A percentile compares a stretch with the other conserved stretches of the same genome.
Conservation (phyloP, 2,113 vertebrate genomes). For the Raphicerus campestris region DNA sequence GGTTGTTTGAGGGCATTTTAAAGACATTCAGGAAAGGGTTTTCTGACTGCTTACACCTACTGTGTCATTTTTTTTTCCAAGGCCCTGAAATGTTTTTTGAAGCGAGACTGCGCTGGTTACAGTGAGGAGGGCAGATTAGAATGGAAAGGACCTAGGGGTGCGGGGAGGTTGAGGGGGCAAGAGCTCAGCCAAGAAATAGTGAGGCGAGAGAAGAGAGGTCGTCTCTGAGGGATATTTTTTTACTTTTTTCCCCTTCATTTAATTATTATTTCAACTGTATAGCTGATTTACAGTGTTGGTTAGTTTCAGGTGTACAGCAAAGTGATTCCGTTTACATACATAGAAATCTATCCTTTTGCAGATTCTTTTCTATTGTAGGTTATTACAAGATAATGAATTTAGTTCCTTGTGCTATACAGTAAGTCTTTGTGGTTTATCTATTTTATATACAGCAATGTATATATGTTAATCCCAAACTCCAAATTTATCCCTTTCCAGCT, state of each 20-base stretch:
- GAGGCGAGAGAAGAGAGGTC: not conserved
- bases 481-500: not conserved
- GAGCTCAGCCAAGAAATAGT: not conserved
- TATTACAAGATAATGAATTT: not conserved
- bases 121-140: not conserved
- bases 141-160: not conserved
- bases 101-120: not conserved
- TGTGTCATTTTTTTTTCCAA: not conserved
- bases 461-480: not conserved
- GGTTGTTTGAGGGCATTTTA: constrained; percentile 11
- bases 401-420: not conserved
- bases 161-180: not conserved
- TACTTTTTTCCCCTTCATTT: not conserved
- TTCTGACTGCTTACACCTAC: not conserved
- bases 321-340: not conserved
- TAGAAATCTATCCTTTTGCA: not conserved
- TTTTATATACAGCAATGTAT: not conserved
- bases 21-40: not conserved
- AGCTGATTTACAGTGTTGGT: not conserved
- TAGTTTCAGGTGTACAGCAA: not conserved
- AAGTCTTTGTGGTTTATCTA: not conserved
- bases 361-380: not conserved
- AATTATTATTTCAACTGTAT: too few species aligned
- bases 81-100: not conserved
- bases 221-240: not conserved